These are phyloP conservation scores for Agapetus fuscipes DNA, from an alignment of 2,888 invertebrate species.

Conservation along the genomic window DNA sequence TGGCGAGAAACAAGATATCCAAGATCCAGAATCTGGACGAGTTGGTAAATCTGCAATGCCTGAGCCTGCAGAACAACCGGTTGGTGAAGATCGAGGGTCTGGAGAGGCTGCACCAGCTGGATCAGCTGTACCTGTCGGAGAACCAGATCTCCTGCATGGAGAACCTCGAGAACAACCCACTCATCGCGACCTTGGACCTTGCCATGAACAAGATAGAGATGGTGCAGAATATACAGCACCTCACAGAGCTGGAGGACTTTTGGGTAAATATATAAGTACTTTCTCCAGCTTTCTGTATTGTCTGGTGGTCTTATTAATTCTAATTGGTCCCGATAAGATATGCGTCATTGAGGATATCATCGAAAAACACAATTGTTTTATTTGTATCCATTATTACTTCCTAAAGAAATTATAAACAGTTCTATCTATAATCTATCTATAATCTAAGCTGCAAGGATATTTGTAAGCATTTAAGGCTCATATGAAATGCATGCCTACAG, in stretches of 20 bases:
- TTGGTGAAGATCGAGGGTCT: slow-evolving; percentile 80
- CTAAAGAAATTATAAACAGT: too few relatives aligned
- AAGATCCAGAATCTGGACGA: slow-evolving; percentile 74
- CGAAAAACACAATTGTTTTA: too few relatives aligned
- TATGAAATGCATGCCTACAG: too few relatives aligned
- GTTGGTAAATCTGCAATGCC: slow-evolving; percentile 60
- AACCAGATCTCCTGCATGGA: slow-evolving; percentile 80
- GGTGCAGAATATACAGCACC: slow-evolving; percentile 69
- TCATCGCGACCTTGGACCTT: slow-evolving; percentile 80
- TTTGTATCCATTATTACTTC: too few relatives aligned
- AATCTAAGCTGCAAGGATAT: too few relatives aligned
- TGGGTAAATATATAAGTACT: slow-evolving; percentile 77
- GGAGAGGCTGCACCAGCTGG: slow-evolving; percentile 59
- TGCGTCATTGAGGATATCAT: too few relatives aligned
- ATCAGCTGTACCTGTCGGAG: slow-evolving; percentile 87
- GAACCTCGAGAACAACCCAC: slow-evolving; percentile 57
- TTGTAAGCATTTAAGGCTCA: too few relatives aligned
- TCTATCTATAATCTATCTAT: too few relatives aligned
- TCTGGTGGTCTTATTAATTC: too few relatives aligned
- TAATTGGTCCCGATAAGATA: too few relatives aligned
- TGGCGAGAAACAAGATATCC: slow-evolving; percentile 92
- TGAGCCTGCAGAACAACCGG: slow-evolving; percentile 89
- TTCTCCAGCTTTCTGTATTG: too few relatives aligned
- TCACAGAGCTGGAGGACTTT: slow-evolving; percentile 79
- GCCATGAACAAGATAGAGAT: slow-evolving; percentile 76